Percentiles rank a stretch among this genome's conserved stretches.
Conservation (phyloP, 2,888 invertebrate genomes). For the Cynaeus angustus region DNA sequence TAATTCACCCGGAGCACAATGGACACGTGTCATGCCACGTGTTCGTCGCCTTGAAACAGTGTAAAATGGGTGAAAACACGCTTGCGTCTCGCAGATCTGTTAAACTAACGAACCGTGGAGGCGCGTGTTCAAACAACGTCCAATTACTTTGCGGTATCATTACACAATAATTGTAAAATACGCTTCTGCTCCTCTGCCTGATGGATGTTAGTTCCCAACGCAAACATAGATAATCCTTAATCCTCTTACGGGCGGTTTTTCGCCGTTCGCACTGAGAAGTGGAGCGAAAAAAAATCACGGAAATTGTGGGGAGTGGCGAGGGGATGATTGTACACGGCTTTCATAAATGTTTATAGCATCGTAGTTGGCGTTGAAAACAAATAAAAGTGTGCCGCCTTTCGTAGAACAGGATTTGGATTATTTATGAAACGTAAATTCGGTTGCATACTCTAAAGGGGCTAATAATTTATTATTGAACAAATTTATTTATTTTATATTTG, state of each 20-base stretch:
- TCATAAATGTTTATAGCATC: too few relatives aligned
- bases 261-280: conserved; percentile 9
- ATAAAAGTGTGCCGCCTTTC: too few relatives aligned
- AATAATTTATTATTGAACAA: too few relatives aligned
- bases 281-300: conserved; percentile 3
- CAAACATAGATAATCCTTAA: conserved; percentile 47
- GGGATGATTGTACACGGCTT: too few relatives aligned
- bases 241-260: conserved; percentile 47
- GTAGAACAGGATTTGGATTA: too few relatives aligned
- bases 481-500: too few relatives aligned
- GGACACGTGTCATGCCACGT: conserved; percentile 55
- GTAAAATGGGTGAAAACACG: conserved; percentile 64
- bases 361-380: too few relatives aligned
- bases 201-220: conserved; percentile 35
- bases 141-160: conserved; percentile 71
- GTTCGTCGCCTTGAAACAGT: conserved; percentile 55
- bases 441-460: too few relatives aligned
- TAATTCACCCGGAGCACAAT: conserved; percentile 57
- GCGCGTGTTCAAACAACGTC: conserved; percentile 69
- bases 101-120: conserved; percentile 68
- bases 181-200: conserved; percentile 44
- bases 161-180: conserved; percentile 66
- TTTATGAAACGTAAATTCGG: too few relatives aligned
- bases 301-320: too few relatives aligned
- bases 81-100: conserved; percentile 60